Percentiles rank a stretch among this genome's conserved stretches.
phyloP scores from a whole-genome alignment of 2,113 vertebrate genomes.

The Cariama cristata region DNA sequence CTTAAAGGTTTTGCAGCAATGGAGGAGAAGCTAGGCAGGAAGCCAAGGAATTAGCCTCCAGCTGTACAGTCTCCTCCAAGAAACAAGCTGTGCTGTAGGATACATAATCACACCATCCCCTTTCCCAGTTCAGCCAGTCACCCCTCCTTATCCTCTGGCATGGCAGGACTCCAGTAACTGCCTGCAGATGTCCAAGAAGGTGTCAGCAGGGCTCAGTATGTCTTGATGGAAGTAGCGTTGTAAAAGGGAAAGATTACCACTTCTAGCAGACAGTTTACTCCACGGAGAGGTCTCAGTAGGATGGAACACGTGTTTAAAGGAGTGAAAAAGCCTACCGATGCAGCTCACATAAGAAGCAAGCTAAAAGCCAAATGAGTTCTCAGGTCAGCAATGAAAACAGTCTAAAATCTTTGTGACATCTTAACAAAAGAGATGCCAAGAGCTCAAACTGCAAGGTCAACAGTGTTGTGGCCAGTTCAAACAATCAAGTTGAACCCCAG shows the following conservation, averaged over 20 bases:
- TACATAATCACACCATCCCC: background rate
- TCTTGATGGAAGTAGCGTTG: conserved; percentile 28
- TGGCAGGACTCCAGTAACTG: conserved; percentile 34
- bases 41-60: conserved; percentile 47
- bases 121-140: conserved; percentile 2
- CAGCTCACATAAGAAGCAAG: conserved; percentile 48
- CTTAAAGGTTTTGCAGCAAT: background rate
- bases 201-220: conserved; percentile 24
- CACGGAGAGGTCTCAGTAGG: background rate
- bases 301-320: background rate
- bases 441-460: conserved; percentile 73
- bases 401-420: conserved; percentile 77
- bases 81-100: conserved; percentile 11
- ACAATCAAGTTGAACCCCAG: conserved; percentile 59
- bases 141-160: background rate
- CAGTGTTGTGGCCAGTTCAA: conserved; percentile 69
- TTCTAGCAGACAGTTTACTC: background rate
- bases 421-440: conserved; percentile 72
- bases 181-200: conserved; percentile 40
- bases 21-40: conserved; percentile 11
- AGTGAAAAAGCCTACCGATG: background rate
- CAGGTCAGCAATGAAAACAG: conserved; percentile 76
- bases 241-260: conserved; percentile 5
- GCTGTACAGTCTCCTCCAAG: conserved; percentile 26
- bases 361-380: conserved; percentile 68